A percentile compares a stretch with the other conserved stretches of the same genome.
These are phyloP conservation scores for Andrena bucephala DNA, from an alignment of 2,888 invertebrate genomes.

Conservation along the genomic window DNA sequence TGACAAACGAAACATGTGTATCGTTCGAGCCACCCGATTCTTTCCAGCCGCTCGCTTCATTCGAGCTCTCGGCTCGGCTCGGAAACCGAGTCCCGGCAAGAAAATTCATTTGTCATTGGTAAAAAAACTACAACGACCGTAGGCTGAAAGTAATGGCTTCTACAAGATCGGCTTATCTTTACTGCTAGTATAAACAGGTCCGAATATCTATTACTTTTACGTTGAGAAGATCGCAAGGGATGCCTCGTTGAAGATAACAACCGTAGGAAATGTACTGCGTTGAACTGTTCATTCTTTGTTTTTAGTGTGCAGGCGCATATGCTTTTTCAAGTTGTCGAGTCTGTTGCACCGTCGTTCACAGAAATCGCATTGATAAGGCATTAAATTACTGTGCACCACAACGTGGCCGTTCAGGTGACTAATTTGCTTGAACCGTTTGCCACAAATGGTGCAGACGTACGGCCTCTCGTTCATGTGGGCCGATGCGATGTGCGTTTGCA, in stretches of 20 bases:
- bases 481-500: slow-evolving; percentile 80
- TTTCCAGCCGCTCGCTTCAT: too few species aligned
- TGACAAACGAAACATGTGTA: too few species aligned
- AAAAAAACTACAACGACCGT: not conserved
- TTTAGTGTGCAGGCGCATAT: slow-evolving; percentile 79
- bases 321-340: slow-evolving; percentile 80
- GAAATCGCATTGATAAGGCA: slow-evolving; percentile 80
- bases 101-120: not conserved
- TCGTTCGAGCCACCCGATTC: too few species aligned
- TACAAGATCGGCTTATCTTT: slow-evolving; percentile 7
- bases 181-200: slow-evolving; percentile 12
- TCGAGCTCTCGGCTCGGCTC: too few species aligned
- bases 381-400: slow-evolving; percentile 79
- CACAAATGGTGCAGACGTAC: slow-evolving; percentile 77
- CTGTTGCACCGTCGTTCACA: slow-evolving; percentile 80
- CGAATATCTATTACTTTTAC: not conserved
- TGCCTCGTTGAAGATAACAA: not conserved
- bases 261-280: not conserved
- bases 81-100: not conserved
- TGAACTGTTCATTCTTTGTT: slow-evolving; percentile 64
- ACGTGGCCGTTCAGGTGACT: slow-evolving; percentile 80
- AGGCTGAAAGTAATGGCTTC: slow-evolving; percentile 1
- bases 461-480: slow-evolving; percentile 81
- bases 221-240: not conserved
- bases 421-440: slow-evolving; percentile 79